Conservation (phyloP, 2,888 invertebrate genomes). For the Stenotaenia linearis region DNA sequence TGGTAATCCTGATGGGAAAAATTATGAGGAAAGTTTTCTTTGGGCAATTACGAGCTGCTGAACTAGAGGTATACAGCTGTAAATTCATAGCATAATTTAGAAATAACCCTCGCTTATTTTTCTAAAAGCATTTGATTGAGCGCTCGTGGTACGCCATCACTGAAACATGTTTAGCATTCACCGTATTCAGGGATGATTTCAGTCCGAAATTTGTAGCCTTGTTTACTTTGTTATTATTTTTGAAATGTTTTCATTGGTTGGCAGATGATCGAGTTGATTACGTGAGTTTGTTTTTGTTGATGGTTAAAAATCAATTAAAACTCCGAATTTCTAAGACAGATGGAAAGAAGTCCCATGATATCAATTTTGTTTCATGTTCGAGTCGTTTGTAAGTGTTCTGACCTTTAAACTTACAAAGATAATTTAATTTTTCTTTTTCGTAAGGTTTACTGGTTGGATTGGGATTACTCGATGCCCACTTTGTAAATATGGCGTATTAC, state of each 20-base stretch:
- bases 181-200: constrained; percentile 97
- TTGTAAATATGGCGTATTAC: constrained; percentile 89
- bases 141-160: constrained; percentile 99
- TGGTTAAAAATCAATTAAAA: neutral
- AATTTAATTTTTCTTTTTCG: constrained; percentile 38
- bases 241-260: constrained; percentile 99
- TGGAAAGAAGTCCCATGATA: constrained; percentile 98
- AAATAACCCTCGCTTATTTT: constrained; percentile 15
- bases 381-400: constrained; percentile 62
- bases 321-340: constrained; percentile 55
- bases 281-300: constrained; percentile 59
- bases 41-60: constrained; percentile 88
- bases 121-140: constrained; percentile 83
- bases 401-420: neutral
- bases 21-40: constrained; percentile 90
- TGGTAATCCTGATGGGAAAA: constrained; percentile 87
- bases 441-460: constrained; percentile 70
- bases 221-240: constrained; percentile 89
- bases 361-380: constrained; percentile 90
- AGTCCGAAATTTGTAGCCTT: constrained; percentile 96
- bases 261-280: constrained; percentile 98
- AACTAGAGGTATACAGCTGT: constrained; percentile 70
- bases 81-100: neutral
- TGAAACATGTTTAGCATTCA: constrained; percentile 99
- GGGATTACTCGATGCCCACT: constrained; percentile 74